phyloP scores from a whole-genome alignment of 2,113 vertebrate genomes.

The Nothobranchius furzeri region DNA sequence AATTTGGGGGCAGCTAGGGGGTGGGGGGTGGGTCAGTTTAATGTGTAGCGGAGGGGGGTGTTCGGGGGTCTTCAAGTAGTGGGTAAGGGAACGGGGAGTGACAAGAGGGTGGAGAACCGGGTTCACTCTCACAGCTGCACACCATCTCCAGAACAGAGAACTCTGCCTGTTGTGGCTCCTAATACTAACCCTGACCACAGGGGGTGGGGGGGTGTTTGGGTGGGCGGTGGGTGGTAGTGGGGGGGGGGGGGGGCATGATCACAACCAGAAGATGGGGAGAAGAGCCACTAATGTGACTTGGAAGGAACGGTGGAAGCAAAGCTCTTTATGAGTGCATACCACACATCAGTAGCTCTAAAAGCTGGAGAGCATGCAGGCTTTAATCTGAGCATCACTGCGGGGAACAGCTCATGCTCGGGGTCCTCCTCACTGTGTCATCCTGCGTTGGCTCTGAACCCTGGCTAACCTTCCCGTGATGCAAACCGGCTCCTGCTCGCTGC shows the following conservation, averaged over 20 bases:
- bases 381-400: conserved; percentile 39
- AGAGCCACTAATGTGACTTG: conserved; percentile 33
- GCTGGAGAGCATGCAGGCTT: conserved; percentile 38
- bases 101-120: conserved; percentile 47
- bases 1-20: conserved; percentile 67
- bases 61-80: conserved; percentile 35
- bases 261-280: conserved; percentile 44
- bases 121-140: conserved; percentile 52
- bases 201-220: background rate
- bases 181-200: conserved; percentile 39
- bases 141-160: conserved; percentile 51
- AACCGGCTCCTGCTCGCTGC: conserved; percentile 57
- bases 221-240: no score
- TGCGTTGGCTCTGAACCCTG: conserved; percentile 64
- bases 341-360: conserved; percentile 47
- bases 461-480: conserved; percentile 64
- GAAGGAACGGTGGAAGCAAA: conserved; percentile 31
- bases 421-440: conserved; percentile 50
- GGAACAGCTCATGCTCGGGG: conserved; percentile 43
- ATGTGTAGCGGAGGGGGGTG: conserved; percentile 32
- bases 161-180: conserved; percentile 63
- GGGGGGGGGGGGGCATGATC: conserved; percentile 24
- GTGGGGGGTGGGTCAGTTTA: conserved; percentile 45
- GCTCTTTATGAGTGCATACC: conserved; percentile 44
- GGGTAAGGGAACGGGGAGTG: conserved; percentile 48